phyloP scores from a whole-genome alignment of 2,113 vertebrate genomes.

The Todiramphus chloris region DNA sequence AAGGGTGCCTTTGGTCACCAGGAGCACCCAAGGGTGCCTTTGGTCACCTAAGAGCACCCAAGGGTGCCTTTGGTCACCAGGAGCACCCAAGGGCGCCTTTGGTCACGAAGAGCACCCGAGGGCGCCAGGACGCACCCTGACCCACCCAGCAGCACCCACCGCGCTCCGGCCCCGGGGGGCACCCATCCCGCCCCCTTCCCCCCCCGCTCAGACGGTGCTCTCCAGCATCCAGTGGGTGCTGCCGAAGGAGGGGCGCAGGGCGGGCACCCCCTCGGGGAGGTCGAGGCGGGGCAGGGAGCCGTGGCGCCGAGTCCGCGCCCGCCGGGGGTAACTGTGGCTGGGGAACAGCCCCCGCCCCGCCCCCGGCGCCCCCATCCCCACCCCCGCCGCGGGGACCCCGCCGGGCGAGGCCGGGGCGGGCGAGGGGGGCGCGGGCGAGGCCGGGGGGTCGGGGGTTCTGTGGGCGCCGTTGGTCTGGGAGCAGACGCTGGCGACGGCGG shows the following conservation, averaged over 20 bases:
- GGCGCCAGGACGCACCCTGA: too few species aligned
- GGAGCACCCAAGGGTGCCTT: too few species aligned
- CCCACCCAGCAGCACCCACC: too few species aligned
- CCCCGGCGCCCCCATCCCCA: background rate
- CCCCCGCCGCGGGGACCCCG: background rate
- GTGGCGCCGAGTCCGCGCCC: constrained; percentile 90
- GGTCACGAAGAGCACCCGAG: too few species aligned
- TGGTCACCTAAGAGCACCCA: too few species aligned
- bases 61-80: too few species aligned
- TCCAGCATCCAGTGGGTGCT: constrained; percentile 98
- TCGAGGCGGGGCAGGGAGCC: constrained; percentile 90
- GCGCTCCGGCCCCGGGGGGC: too few species aligned
- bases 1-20: too few species aligned
- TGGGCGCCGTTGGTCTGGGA: constrained; percentile 87
- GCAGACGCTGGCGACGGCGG: constrained; percentile 80
- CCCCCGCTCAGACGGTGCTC: constrained; percentile 78
- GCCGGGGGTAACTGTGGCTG: constrained; percentile 94
- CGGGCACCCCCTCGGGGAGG: constrained; percentile 78
- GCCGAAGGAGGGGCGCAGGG: constrained; percentile 86
- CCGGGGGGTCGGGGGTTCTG: background rate
- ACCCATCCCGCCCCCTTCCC: too few species aligned
- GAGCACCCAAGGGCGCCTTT: too few species aligned
- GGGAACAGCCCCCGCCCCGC: constrained; percentile 67
- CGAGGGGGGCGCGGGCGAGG: background rate
- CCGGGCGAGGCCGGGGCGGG: too few species aligned